phyloP scores from a whole-genome alignment of 2,888 invertebrate species.

The Himalopsyche anomala region DNA sequence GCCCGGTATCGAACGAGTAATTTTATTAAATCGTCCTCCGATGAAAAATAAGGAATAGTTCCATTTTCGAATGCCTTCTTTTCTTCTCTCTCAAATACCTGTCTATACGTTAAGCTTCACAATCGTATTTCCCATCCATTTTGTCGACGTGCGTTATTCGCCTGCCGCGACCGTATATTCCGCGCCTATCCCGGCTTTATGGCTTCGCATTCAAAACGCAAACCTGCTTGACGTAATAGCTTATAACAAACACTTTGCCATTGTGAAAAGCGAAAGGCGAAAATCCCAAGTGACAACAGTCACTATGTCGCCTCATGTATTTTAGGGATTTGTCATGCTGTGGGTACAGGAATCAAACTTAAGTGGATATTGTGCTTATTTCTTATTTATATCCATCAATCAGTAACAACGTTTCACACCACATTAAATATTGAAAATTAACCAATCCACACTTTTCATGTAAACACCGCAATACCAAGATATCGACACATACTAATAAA shows the following conservation, averaged over 20 bases:
- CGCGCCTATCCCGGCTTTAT: slow-evolving; percentile 53
- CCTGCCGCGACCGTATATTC: slow-evolving; percentile 36
- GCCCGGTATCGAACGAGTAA: slow-evolving; percentile 27
- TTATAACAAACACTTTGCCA: slow-evolving; percentile 55
- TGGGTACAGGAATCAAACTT: too few relatives aligned
- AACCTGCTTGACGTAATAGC: slow-evolving; percentile 56
- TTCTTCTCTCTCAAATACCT: slow-evolving; percentile 52
- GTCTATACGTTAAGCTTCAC: slow-evolving; percentile 54
- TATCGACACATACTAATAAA: too few relatives aligned
- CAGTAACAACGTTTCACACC: too few relatives aligned
- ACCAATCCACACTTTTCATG: too few relatives aligned
- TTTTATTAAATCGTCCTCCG: slow-evolving; percentile 46
- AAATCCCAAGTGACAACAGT: slow-evolving; percentile 35
- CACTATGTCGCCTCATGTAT: neutral
- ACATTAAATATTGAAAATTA: too few relatives aligned
- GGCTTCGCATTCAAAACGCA: slow-evolving; percentile 53
- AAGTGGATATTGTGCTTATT: too few relatives aligned
- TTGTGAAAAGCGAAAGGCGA: slow-evolving; percentile 49
- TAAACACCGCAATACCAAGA: too few relatives aligned
- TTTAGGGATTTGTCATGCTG: too few relatives aligned
- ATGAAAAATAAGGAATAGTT: slow-evolving; percentile 44
- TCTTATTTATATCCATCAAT: too few relatives aligned
- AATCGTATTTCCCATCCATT: slow-evolving; percentile 55
- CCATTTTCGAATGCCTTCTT: slow-evolving; percentile 45
- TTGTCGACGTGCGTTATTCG: slow-evolving; percentile 50